Percentiles rank a stretch among this genome's conserved stretches.
Conservation (phyloP, 1,140 invertebrate genomes). For the Heterodera schachtii region DNA sequence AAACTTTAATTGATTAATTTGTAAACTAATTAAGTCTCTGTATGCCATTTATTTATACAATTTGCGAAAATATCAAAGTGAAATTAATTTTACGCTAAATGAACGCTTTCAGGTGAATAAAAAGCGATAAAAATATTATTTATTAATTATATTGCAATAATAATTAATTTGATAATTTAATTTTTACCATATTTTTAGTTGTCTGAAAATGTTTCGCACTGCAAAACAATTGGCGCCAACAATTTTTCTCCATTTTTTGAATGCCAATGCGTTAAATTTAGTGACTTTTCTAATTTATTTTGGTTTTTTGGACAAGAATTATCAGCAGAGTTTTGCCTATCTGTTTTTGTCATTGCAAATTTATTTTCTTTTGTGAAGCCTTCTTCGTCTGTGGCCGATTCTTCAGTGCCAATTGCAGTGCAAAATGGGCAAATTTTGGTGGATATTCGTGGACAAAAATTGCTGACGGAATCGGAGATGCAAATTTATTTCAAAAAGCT, state of each 20-base stretch:
- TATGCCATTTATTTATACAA: neutral
- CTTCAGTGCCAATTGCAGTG: too few relatives aligned
- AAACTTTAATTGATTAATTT: neutral
- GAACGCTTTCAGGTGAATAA: neutral
- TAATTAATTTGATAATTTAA: too few relatives aligned
- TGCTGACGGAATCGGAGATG: too few relatives aligned
- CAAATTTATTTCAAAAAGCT: too few relatives aligned
- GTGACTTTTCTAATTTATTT: neutral
- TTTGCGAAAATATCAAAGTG: neutral
- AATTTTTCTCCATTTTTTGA: neutral
- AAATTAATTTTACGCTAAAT: neutral
- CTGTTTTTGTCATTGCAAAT: too few relatives aligned
- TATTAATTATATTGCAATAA: too few relatives aligned
- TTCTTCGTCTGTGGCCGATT: too few relatives aligned
- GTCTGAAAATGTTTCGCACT: constrained; percentile 9
- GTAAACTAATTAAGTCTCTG: neutral
- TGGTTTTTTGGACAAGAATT: neutral
- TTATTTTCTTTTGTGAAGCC: too few relatives aligned
- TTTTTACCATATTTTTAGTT: too few relatives aligned
- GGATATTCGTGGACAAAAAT: too few relatives aligned
- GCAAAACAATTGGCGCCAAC: constrained; percentile 14
- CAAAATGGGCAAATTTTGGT: too few relatives aligned
- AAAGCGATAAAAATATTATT: neutral
- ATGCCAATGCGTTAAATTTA: neutral
- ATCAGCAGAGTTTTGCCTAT: neutral